These are phyloP conservation scores for Ammodytes dubius DNA, from an alignment of 2,113 vertebrate genomes.

Conservation along the genomic window DNA sequence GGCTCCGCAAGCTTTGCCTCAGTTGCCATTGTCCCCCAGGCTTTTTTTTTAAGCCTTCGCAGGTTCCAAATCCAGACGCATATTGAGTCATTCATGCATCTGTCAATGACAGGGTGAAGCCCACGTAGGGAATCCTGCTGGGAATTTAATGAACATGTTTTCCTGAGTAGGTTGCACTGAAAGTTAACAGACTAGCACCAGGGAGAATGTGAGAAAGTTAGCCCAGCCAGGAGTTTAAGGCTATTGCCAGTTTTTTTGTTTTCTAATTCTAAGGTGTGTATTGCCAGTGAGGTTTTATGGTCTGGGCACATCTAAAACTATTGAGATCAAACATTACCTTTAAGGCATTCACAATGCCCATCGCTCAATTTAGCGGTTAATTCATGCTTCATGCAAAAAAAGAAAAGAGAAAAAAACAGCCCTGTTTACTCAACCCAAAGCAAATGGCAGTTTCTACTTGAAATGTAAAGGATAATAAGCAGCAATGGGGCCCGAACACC, in stretches of 20 bases:
- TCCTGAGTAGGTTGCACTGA: constrained; percentile 51
- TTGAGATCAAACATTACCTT: constrained; percentile 23
- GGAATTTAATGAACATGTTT: constrained; percentile 79
- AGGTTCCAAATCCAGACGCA: constrained; percentile 78
- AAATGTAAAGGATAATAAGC: constrained; percentile 30
- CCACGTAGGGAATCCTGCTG: constrained; percentile 63
- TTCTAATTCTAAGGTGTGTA: constrained; percentile 40
- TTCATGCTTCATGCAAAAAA: not conserved
- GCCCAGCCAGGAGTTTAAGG: constrained; percentile 44
- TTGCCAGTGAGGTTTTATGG: constrained; percentile 39
- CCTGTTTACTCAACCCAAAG: constrained; percentile 20
- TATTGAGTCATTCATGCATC: constrained; percentile 75
- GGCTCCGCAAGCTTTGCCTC: constrained; percentile 68
- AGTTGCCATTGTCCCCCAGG: constrained; percentile 69
- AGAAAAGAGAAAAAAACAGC: not conserved
- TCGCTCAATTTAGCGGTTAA: not conserved
- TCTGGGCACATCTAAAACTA: constrained; percentile 15
- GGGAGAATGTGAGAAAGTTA: constrained; percentile 61
- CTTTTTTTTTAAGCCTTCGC: constrained; percentile 64
- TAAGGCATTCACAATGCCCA: constrained; percentile 5
- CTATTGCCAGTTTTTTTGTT: constrained; percentile 59
- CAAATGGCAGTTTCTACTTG: constrained; percentile 24
- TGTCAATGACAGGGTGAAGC: constrained; percentile 70
- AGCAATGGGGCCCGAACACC: constrained; percentile 35
- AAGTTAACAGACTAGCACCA: constrained; percentile 63